These are phyloP conservation scores for Hemiscyllium ocellatum DNA, from an alignment of 2,113 vertebrate genomes.

Conservation along the genomic window DNA sequence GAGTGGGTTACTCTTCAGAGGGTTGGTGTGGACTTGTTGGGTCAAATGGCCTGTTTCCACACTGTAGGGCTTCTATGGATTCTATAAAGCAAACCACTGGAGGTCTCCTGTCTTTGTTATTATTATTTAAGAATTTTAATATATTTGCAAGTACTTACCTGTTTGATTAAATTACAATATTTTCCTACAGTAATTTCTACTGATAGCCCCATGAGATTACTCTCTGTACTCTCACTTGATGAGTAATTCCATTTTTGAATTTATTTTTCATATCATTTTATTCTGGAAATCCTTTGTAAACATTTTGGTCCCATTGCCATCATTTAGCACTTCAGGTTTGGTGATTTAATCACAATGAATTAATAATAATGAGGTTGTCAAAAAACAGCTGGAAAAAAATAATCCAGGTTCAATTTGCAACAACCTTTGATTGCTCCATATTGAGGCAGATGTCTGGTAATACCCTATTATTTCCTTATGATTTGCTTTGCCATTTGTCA, in stretches of 20 bases:
- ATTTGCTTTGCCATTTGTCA: neutral
- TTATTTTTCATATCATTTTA: neutral
- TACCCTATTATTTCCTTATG: neutral
- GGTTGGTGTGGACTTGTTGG: no score
- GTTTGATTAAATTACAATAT: neutral
- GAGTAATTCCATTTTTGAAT: neutral
- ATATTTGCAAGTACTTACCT: neutral
- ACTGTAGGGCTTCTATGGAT: no score
- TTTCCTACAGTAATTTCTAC: neutral
- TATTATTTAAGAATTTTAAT: neutral
- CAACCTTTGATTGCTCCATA: neutral
- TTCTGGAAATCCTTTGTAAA: neutral
- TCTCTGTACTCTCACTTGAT: neutral
- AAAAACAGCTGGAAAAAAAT: neutral
- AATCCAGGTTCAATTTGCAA: neutral
- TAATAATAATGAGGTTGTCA: conserved; percentile 14
- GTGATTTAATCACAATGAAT: neutral
- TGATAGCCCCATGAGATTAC: neutral
- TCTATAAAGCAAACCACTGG: neutral
- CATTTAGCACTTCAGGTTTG: neutral
- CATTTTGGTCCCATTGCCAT: neutral
- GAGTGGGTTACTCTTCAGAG: no score
- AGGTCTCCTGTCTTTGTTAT: neutral
- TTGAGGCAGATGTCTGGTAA: neutral
- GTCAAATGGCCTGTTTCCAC: no score